phyloP scores from a whole-genome alignment of 2,113 vertebrate species.

The Catharus fuscescens region DNA sequence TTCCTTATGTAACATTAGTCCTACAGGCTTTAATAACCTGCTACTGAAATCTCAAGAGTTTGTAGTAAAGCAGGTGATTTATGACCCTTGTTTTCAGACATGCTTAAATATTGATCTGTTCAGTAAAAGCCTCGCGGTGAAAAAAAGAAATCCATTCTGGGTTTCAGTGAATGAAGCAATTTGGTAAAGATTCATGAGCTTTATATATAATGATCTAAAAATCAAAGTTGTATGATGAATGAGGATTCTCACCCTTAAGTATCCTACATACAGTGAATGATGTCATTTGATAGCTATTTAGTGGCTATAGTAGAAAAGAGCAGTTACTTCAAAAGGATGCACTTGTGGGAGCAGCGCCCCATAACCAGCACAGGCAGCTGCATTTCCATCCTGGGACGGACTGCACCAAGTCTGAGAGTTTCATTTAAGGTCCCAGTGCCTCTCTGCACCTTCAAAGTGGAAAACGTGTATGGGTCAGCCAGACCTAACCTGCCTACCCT shows the following conservation, averaged over 20 bases:
- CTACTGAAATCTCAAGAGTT: background rate
- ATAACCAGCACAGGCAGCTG: background rate
- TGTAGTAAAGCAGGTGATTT: background rate
- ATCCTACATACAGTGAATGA: background rate
- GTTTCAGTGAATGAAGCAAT: background rate
- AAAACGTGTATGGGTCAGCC: fast-evolving
- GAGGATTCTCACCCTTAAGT: background rate
- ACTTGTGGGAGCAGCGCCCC: background rate
- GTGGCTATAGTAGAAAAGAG: background rate
- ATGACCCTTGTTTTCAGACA: background rate
- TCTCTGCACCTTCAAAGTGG: background rate
- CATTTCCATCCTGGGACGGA: background rate
- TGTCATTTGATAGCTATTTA: background rate
- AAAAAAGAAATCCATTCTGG: background rate
- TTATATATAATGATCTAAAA: background rate
- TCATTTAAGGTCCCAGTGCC: background rate
- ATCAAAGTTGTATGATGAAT: background rate
- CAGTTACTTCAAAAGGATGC: background rate
- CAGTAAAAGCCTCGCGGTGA: background rate
- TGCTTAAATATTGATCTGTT: constrained; percentile 22
- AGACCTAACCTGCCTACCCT: background rate
- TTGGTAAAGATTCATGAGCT: constrained; percentile 4
- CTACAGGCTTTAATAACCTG: background rate
- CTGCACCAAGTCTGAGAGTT: too few species aligned
- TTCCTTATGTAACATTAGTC: background rate